Conservation (phyloP, 53 echinoderm and acorn worm species). For the Zoroaster sp. region DNA sequence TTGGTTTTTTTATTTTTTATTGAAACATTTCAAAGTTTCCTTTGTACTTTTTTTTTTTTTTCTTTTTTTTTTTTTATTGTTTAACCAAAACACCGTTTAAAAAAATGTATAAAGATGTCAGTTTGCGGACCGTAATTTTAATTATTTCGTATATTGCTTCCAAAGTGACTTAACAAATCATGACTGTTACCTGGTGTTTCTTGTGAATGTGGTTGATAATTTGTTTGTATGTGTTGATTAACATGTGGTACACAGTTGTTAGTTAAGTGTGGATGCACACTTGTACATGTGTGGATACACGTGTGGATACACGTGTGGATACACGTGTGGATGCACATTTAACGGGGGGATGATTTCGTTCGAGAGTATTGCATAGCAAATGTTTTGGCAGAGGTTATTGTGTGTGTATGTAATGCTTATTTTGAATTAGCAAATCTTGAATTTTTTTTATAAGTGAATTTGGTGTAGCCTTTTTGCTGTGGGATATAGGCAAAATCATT, state of each 20-base stretch:
- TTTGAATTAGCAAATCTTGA: no score
- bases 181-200: conserved; percentile 56
- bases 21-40: no score
- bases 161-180: conserved; percentile 8
- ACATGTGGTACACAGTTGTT: no score
- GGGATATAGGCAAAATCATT: no score
- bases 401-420: no score
- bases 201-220: conserved; percentile 8
- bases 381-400: no score
- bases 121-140: neutral
- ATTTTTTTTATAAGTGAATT: no score
- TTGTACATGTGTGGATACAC: neutral
- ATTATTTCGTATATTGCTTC: neutral
- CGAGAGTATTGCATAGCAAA: no score
- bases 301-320: neutral
- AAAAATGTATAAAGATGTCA: neutral
- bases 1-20: conserved; percentile 19
- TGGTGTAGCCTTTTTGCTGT: no score
- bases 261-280: neutral
- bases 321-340: neutral
- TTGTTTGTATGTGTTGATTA: neutral
- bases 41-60: no score
- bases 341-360: neutral
- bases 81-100: neutral
- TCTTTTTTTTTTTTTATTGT: neutral